These are phyloP conservation scores for Isoperla grammatica DNA, from an alignment of 2,888 invertebrate species.

Conservation along the genomic window DNA sequence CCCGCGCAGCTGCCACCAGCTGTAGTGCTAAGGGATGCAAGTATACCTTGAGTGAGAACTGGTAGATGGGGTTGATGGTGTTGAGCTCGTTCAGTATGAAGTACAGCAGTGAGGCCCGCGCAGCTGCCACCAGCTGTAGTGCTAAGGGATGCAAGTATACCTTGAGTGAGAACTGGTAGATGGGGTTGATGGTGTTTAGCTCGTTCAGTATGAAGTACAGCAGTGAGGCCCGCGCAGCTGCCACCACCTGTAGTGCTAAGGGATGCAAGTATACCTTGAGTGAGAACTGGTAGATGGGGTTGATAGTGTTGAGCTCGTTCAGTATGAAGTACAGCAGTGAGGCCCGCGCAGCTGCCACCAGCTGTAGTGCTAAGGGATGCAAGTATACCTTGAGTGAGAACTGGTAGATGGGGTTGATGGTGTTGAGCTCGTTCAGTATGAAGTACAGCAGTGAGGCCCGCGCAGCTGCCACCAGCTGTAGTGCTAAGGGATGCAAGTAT, in stretches of 20 bases:
- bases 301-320: conserved; percentile 91
- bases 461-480: too few relatives aligned
- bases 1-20: conserved; percentile 91
- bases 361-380: too few relatives aligned
- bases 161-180: conserved; percentile 95
- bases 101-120: conserved; percentile 87
- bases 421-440: conserved; percentile 90
- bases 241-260: too few relatives aligned
- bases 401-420: conserved; percentile 95
- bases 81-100: conserved; percentile 93
- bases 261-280: too few relatives aligned
- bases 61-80: conserved; percentile 95
- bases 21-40: too few relatives aligned
- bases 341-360: conserved; percentile 90
- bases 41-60: conserved; percentile 93
- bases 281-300: conserved; percentile 96
- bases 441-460: conserved; percentile 92
- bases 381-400: conserved; percentile 94
- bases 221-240: conserved; percentile 87
- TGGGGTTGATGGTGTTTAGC: conserved; percentile 91
- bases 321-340: conserved; percentile 92
- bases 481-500: too few relatives aligned
- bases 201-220: conserved; percentile 95
- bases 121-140: too few relatives aligned
- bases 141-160: too few relatives aligned